Evolutionary conservation across 2,113 vertebrate species (phyloP), one percentile per base, ranked within the genome.

Genomic region (Plotosus lineatus): DNA sequence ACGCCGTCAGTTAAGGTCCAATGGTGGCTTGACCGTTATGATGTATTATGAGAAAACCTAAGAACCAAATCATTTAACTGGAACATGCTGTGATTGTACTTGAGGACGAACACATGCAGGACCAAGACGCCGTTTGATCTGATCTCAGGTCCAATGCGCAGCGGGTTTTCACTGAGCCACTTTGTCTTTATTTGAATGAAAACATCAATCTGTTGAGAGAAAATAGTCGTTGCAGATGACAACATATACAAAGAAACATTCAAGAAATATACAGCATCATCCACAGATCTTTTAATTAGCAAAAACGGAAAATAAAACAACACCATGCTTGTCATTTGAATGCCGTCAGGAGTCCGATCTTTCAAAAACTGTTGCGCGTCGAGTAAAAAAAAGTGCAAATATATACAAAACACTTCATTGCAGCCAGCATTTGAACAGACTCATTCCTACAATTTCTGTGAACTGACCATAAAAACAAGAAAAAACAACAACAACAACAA

Each of bases 341-440:
- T 82, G 86, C 87, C 84, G 77, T 82, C 87, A 72, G 87, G 84
- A 88, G 75, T 88, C 85, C 82, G 76, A 86, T 80, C 85, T 86
- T 84, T 84, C 82, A 78, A 84, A 88, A 89, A 84, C 85, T 36
- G 63, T 85, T 75, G 84, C 86, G 66, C 78, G 84, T 82, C 69
- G 83, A 84, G 77, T 87, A 85, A 88, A 87, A 89, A 88, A 88
- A 85, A 87, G 86, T 89, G 88, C 88, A 87, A 88, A 88, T 90
- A 90, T 90, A 90, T 88, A 90, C 89, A 90, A 88, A 90, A 88
- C 89, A 88, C 86, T 88, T 88, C 87, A 88, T 87, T 82, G 84
- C 86, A 89, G 86, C 87, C 86, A 89, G 87, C 84, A 79, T 83
- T 86, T 81, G 77, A 84, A 85, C 83, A 83, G 86, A 89, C 78